phyloP scores from a whole-genome alignment of 2,113 vertebrate species.

The Deroptyus accipitrinus region DNA sequence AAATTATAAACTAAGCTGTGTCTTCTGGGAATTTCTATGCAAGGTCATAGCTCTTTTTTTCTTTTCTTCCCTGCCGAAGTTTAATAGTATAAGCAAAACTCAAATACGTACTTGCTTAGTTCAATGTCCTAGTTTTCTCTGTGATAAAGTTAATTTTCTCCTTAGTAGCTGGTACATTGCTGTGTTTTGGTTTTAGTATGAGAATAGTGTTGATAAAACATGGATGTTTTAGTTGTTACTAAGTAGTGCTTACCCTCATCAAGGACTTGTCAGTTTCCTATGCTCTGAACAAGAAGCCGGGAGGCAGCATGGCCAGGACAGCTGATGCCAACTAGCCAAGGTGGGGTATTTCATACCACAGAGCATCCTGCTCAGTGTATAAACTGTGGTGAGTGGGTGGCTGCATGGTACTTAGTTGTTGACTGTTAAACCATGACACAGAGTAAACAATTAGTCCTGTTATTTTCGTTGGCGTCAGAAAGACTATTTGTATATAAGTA shows the following conservation, averaged over 20 bases:
- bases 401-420: background rate
- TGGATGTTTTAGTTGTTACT: background rate
- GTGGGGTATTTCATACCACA: background rate
- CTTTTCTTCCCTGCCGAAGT: background rate
- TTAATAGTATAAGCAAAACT: background rate
- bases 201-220: accelerated
- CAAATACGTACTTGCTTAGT: background rate
- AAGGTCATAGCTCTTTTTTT: background rate
- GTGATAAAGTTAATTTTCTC: background rate
- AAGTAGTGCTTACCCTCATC: background rate
- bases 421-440: background rate
- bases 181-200: background rate
- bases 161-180: background rate
- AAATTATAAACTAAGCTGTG: background rate
- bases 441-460: background rate
- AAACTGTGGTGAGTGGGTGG: background rate
- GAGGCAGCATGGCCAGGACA: background rate
- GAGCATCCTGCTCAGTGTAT: accelerated
- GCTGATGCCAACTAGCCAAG: background rate
- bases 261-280: background rate
- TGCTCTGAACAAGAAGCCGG: background rate
- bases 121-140: background rate
- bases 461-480: background rate
- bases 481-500: background rate
- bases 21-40: background rate